A percentile compares a stretch with the other conserved stretches of the same genome.
Conservation (phyloP, 2,113 vertebrate genomes). For the Phasianus colchicus region DNA sequence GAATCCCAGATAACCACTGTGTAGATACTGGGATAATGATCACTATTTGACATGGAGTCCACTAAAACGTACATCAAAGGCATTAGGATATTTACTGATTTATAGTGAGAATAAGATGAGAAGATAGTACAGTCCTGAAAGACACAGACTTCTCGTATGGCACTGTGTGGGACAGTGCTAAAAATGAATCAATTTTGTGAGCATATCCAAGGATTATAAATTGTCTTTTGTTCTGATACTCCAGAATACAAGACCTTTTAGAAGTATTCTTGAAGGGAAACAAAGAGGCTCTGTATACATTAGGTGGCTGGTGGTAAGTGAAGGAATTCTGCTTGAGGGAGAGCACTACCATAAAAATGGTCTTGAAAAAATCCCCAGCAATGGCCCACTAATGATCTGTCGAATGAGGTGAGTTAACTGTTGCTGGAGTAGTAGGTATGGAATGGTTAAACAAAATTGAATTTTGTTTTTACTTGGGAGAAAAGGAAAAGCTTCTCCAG, state of each 20-base stretch:
- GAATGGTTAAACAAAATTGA: background rate
- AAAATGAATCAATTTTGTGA: background rate
- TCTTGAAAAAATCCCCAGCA: background rate
- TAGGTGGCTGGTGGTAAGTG: background rate
- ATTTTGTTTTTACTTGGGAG: background rate
- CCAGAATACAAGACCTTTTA: background rate
- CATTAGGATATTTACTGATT: background rate
- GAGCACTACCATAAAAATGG: background rate
- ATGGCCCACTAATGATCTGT: background rate
- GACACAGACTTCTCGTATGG: fast-evolving
- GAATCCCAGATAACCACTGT: background rate
- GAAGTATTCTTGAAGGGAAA: background rate
- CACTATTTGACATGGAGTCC: background rate
- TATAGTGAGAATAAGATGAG: background rate
- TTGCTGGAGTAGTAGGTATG: background rate
- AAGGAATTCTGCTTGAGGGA: background rate
- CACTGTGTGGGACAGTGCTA: background rate
- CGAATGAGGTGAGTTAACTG: background rate
- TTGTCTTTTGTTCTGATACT: background rate
- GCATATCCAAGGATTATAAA: background rate
- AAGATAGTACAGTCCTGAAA: background rate
- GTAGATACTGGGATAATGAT: background rate
- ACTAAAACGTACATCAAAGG: background rate
- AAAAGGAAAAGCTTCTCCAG: background rate
- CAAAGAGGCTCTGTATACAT: background rate